Conservation (phyloP, 2,888 invertebrate genomes). For the Alentia gelatinosa region DNA sequence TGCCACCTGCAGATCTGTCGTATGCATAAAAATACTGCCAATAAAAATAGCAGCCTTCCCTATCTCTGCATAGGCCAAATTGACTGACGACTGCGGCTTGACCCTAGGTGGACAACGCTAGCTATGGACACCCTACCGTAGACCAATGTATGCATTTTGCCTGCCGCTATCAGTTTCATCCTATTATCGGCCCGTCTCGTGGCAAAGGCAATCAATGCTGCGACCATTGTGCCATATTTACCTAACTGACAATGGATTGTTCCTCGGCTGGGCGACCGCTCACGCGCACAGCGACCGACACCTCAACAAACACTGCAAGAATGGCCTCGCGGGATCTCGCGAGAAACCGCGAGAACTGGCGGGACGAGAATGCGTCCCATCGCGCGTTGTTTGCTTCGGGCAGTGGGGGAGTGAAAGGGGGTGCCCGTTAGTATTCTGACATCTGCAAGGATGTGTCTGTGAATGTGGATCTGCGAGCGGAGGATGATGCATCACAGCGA, state of each 20-base stretch:
- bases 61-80: neutral
- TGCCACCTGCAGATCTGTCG: neutral
- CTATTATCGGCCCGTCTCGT: conserved; percentile 7
- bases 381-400: neutral
- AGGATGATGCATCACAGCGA: neutral
- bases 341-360: neutral
- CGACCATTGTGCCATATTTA: neutral
- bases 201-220: conserved; percentile 22
- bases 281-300: neutral
- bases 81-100: neutral
- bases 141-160: conserved; percentile 2
- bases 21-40: neutral
- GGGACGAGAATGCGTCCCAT: neutral
- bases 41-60: neutral
- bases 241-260: neutral
- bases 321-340: neutral
- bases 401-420: neutral
- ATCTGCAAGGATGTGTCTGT: neutral
- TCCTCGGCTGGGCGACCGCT: neutral
- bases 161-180: conserved; percentile 18
- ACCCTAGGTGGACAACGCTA: neutral
- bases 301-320: neutral
- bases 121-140: neutral
- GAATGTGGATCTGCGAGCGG: neutral
- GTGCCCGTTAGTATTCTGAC: neutral